phyloP scores from a whole-genome alignment of 2,888 invertebrate species.

The Brachyptera putata region DNA sequence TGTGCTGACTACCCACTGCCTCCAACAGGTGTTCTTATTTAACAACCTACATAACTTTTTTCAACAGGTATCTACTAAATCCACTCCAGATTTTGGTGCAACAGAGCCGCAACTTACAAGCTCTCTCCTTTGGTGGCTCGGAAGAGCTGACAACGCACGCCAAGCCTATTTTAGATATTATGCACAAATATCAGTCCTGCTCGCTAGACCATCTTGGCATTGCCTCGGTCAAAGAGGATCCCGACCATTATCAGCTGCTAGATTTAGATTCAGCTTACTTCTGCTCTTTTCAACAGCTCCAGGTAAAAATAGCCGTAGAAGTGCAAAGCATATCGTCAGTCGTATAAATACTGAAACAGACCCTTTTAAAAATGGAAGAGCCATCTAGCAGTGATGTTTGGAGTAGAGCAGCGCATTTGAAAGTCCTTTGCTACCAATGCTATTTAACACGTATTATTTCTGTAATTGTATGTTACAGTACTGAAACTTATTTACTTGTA shows the following conservation, averaged over 20 bases:
- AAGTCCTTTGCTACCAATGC: no score
- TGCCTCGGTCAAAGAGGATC: constrained; percentile 69
- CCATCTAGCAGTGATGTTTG: no score
- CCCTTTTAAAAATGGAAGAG: no score
- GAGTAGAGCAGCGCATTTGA: no score
- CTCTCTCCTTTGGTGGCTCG: constrained; percentile 52
- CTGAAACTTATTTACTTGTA: no score
- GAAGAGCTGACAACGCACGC: constrained; percentile 50
- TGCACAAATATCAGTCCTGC: constrained; percentile 49
- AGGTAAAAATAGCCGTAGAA: no score
- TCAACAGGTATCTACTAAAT: constrained; percentile 39
- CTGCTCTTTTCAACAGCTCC: constrained; percentile 55
- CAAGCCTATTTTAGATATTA: constrained; percentile 44
- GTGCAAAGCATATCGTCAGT: no score
- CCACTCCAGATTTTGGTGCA: constrained; percentile 46
- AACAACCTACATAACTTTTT: not conserved
- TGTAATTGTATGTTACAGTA: no score
- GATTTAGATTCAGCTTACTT: constrained; percentile 55
- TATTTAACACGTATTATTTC: no score
- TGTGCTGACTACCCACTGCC: no score
- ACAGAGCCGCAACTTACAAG: constrained; percentile 47
- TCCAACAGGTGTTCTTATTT: not conserved
- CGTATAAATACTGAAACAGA: no score
- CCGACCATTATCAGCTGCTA: constrained; percentile 58
- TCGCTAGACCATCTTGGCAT: constrained; percentile 60